Percentiles rank a stretch among this genome's conserved stretches.
Conservation (phyloP, 2,888 invertebrate genomes). For the Tetrapedia diversipes region DNA sequence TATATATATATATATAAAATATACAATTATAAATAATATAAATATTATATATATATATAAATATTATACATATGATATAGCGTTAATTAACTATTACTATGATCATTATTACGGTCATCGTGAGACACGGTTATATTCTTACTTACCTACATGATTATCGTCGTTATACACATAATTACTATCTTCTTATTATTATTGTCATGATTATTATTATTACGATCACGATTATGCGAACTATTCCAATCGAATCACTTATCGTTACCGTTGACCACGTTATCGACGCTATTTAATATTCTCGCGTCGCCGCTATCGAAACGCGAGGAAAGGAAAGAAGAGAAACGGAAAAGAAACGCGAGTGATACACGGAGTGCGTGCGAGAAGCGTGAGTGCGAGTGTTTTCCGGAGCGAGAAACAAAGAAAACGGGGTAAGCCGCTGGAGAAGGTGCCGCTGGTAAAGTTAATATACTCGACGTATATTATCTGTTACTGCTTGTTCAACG, state of each 20-base stretch:
- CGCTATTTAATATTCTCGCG: conserved; percentile 58
- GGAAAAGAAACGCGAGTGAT: not conserved
- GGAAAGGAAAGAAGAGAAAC: not conserved
- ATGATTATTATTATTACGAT: conserved; percentile 65
- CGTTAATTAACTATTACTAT: conserved; percentile 75
- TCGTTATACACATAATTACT: conserved; percentile 69
- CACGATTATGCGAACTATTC: conserved; percentile 66
- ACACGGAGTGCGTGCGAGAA: conserved; percentile 26
- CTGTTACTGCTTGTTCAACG: conserved; percentile 42
- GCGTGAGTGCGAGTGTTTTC: conserved; percentile 42
- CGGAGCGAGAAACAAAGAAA: not conserved
- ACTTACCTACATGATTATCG: conserved; percentile 67
- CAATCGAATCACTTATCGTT: conserved; percentile 70
- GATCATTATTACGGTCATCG: conserved; percentile 67
- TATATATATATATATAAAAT: conserved; percentile 71
- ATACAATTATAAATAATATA: conserved; percentile 59
- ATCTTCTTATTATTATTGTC: conserved; percentile 68
- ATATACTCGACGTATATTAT: conserved; percentile 46
- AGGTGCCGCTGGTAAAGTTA: conserved; percentile 33
- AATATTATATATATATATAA: conserved; percentile 64
- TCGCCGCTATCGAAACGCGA: conserved; percentile 66
- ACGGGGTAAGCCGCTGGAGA: not conserved
- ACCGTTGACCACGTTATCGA: conserved; percentile 67
- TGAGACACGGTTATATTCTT: conserved; percentile 66
- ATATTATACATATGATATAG: conserved; percentile 72